A percentile compares a stretch with the other conserved stretches of the same genome.
Evolutionary conservation across 2,888 invertebrate genomes (phyloP).

Genomic region (Mantis religiosa): DNA sequence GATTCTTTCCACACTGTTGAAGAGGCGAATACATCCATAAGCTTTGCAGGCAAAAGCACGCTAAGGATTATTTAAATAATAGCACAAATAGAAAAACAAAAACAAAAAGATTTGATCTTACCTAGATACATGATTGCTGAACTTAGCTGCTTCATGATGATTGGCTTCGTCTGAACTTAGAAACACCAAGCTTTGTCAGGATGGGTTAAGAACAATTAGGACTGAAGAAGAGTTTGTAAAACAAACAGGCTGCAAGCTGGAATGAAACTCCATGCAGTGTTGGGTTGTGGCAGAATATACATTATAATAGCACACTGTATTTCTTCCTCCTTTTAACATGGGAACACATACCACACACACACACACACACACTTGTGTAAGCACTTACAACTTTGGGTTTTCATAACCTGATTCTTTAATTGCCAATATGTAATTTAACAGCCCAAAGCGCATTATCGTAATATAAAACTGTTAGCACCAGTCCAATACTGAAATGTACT

Average conservation of each 20-base stretch:
- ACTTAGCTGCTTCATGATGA: neutral
- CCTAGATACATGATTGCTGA: neutral
- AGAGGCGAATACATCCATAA: neutral
- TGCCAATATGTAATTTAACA: neutral
- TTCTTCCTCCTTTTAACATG: neutral
- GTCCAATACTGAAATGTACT: neutral
- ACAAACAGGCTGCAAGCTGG: conserved; percentile 17
- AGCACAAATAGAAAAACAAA: neutral
- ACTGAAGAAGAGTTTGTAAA: conserved; percentile 14
- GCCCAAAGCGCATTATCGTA: too few species aligned
- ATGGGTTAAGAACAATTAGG: neutral
- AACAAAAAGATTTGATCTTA: neutral
- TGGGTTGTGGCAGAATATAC: neutral
- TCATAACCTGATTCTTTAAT: neutral
- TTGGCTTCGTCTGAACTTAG: neutral
- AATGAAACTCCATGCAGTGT: conserved; percentile 9
- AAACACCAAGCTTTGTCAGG: conserved; percentile 4
- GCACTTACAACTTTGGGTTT: neutral
- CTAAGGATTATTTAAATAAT: neutral
- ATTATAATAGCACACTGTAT: neutral
- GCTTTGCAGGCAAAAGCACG: neutral
- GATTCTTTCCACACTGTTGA: neutral
- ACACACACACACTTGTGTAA: neutral
- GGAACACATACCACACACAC: neutral
- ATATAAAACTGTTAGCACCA: neutral